Conservation (phyloP, 2,888 invertebrate species). For the Cryptocephalus primarius region DNA sequence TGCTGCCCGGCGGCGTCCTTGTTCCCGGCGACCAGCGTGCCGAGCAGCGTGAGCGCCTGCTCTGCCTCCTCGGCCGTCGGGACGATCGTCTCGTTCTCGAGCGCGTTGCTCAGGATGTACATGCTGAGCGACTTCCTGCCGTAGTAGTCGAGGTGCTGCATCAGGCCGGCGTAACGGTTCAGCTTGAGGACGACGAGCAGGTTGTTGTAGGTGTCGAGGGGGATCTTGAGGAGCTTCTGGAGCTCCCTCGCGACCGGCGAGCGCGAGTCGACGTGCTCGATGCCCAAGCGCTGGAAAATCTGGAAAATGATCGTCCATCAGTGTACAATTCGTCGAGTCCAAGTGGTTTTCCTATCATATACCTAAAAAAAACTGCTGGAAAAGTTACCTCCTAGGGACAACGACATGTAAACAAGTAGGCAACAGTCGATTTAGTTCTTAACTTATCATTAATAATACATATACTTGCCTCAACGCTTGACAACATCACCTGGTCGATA, state of each 20-base stretch:
- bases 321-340: too few relatives aligned
- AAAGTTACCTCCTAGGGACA: too few relatives aligned
- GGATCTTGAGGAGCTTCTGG: conserved; percentile 84
- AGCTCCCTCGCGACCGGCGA: conserved; percentile 86
- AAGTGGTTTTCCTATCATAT: too few relatives aligned
- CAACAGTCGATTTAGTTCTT: too few relatives aligned
- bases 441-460: too few relatives aligned
- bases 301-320: conserved; percentile 9
- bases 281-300: conserved; percentile 75
- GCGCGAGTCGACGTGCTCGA: conserved; percentile 68
- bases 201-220: conserved; percentile 90
- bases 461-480: conserved; percentile 54
- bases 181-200: conserved; percentile 77
- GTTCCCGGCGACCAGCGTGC: conserved; percentile 73
- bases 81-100: conserved; percentile 80
- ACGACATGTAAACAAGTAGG: too few relatives aligned
- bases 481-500: conserved; percentile 87
- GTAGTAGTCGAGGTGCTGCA: conserved; percentile 74
- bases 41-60: conserved; percentile 51
- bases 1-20: conserved; percentile 63
- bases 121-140: conserved; percentile 78
- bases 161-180: conserved; percentile 63
- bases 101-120: conserved; percentile 78
- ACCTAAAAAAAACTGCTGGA: too few relatives aligned
- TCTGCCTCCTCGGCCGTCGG: conserved; percentile 79